Conservation (phyloP, 1,140 invertebrate species). For the Tigriopus japonicus region DNA sequence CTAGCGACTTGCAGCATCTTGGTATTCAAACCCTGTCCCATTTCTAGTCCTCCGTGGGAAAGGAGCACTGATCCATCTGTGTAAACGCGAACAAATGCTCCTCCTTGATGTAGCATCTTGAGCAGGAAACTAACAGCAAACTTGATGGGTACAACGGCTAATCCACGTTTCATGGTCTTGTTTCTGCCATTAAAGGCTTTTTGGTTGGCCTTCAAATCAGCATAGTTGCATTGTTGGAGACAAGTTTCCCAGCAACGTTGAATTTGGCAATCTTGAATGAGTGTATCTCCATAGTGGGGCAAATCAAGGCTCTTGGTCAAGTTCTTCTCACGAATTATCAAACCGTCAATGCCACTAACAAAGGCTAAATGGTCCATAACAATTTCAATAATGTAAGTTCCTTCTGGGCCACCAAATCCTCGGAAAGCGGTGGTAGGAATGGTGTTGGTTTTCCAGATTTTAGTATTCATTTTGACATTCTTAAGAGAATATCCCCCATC, state of each 20-base stretch:
- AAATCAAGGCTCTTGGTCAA: conserved; percentile 56
- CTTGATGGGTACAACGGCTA: conserved; percentile 67
- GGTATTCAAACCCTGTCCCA: conserved; percentile 87
- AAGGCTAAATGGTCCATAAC: conserved; percentile 54
- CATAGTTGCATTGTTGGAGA: conserved; percentile 40
- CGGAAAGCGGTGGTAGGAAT: conserved; percentile 75
- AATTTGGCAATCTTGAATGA: conserved; percentile 50
- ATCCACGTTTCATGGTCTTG: conserved; percentile 47
- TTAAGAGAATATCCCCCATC: background rate
- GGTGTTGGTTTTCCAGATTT: conserved; percentile 59
- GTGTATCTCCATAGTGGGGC: conserved; percentile 55
- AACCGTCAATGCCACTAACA: conserved; percentile 22
- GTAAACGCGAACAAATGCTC: conserved; percentile 68
- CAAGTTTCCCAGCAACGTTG: conserved; percentile 65
- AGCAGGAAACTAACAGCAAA: conserved; percentile 70
- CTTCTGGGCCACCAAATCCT: conserved; percentile 76
- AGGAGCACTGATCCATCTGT: conserved; percentile 75
- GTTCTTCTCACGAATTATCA: conserved; percentile 45
- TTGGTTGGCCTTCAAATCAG: conserved; percentile 36
- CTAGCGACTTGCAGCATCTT: conserved; percentile 65
- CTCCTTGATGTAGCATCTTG: conserved; percentile 63
- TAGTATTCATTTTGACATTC: conserved; percentile 32
- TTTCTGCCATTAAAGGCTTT: conserved; percentile 40
- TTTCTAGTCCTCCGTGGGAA: conserved; percentile 79
- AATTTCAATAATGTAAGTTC: conserved; percentile 61